Evolutionary conservation across 2,888 invertebrate species (phyloP).

Genomic region (Metacarcinus magister): DNA sequence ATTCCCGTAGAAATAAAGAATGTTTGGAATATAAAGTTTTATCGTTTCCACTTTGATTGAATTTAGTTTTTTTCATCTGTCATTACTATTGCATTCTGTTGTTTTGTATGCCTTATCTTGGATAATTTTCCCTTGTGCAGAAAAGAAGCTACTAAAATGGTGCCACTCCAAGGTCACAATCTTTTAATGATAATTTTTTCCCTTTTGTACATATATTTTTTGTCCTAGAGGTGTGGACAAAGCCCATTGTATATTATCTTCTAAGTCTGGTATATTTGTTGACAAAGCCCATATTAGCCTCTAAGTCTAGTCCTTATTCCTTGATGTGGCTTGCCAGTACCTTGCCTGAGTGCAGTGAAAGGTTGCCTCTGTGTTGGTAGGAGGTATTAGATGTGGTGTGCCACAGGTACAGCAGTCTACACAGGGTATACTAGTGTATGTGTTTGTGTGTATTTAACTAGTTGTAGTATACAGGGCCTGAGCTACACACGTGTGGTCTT

Average conservation of each 20-base stretch:
- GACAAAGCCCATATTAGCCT: not conserved
- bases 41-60: not conserved
- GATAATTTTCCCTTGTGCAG: not conserved
- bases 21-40: not conserved
- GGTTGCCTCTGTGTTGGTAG: not conserved
- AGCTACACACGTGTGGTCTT: no score
- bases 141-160: not conserved
- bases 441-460: conserved; percentile 3
- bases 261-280: not conserved
- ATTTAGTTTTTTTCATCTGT: not conserved
- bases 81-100: not conserved
- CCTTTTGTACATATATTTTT: conserved; percentile 9
- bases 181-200: not conserved
- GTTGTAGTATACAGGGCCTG: no score
- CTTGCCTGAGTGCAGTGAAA: conserved; percentile 5
- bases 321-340: not conserved
- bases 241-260: not conserved
- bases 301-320: not conserved
- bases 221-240: not conserved
- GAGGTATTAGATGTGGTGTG: not conserved
- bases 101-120: not conserved
- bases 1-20: not conserved
- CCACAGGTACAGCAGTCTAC: not conserved
- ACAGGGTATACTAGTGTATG: not conserved
- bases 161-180: not conserved